These are phyloP conservation scores for Daboia siamensis DNA, from an alignment of 2,113 vertebrate species.

Conservation along the genomic window DNA sequence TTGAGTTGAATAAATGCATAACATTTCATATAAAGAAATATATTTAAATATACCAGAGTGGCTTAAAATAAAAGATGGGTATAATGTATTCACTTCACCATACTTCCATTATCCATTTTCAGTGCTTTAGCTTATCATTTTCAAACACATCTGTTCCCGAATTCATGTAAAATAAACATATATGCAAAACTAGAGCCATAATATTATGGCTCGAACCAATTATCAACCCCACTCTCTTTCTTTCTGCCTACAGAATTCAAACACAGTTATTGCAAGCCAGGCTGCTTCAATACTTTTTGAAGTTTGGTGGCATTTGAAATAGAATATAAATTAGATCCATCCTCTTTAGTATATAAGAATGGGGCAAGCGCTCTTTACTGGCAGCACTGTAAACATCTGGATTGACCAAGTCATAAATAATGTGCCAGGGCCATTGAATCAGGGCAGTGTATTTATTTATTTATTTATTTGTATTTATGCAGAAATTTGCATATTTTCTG, in stretches of 20 bases:
- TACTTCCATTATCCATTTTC: background rate
- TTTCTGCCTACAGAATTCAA: background rate
- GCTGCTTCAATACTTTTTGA: background rate
- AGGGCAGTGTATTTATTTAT: background rate
- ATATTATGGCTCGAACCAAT: background rate
- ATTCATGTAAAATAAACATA: background rate
- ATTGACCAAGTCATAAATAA: background rate
- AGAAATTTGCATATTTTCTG: background rate
- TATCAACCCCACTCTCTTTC: background rate
- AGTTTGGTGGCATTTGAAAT: background rate
- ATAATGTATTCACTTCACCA: background rate
- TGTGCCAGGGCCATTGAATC: background rate
- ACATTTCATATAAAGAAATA: background rate
- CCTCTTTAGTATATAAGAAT: background rate
- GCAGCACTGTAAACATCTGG: background rate
- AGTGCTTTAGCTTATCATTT: background rate
- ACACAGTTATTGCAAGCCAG: background rate
- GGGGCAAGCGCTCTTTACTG: background rate
- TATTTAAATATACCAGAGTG: background rate
- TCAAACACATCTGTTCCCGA: rapidly evolving
- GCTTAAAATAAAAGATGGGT: background rate
- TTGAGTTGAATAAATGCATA: background rate
- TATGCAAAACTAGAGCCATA: background rate
- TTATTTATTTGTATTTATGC: background rate
- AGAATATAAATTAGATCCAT: background rate